These are phyloP conservation scores for Pissodes strobi DNA, from an alignment of 1,140 invertebrate genomes.

Conservation along the genomic window DNA sequence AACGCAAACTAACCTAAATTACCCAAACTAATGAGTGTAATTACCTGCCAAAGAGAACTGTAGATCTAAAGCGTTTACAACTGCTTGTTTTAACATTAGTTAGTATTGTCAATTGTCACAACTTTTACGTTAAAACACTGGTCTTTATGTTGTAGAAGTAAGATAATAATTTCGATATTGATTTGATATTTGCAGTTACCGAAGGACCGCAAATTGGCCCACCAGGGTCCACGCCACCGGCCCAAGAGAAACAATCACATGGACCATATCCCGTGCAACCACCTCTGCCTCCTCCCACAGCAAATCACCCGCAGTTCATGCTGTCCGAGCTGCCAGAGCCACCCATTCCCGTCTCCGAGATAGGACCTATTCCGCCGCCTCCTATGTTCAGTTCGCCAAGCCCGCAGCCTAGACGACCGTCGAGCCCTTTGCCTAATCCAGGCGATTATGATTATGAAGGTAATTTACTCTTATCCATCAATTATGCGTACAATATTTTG, in stretches of 20 bases:
- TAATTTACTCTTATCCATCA: no score
- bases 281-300: slow-evolving; percentile 45
- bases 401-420: slow-evolving; percentile 66
- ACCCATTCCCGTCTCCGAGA: slow-evolving; percentile 88
- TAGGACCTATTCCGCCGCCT: slow-evolving; percentile 91
- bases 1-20: no score
- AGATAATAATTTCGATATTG: background rate
- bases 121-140: no score
- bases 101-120: no score
- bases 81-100: no score
- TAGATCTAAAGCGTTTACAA: no score
- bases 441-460: slow-evolving; percentile 69
- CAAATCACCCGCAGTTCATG: slow-evolving; percentile 61
- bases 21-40: no score
- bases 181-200: slow-evolving; percentile 56
- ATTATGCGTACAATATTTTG: background rate
- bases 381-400: slow-evolving; percentile 93
- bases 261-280: slow-evolving; percentile 38
- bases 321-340: slow-evolving; percentile 87
- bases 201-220: slow-evolving; percentile 57
- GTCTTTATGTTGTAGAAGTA: background rate
- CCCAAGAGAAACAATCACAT: slow-evolving; percentile 58
- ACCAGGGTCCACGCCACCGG: slow-evolving; percentile 61
- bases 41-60: no score
- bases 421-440: slow-evolving; percentile 54